A percentile compares a stretch with the other conserved stretches of the same genome.
These are phyloP conservation scores for Aporophyla lueneburgensis DNA, from an alignment of 2,888 invertebrate species.

Conservation along the genomic window DNA sequence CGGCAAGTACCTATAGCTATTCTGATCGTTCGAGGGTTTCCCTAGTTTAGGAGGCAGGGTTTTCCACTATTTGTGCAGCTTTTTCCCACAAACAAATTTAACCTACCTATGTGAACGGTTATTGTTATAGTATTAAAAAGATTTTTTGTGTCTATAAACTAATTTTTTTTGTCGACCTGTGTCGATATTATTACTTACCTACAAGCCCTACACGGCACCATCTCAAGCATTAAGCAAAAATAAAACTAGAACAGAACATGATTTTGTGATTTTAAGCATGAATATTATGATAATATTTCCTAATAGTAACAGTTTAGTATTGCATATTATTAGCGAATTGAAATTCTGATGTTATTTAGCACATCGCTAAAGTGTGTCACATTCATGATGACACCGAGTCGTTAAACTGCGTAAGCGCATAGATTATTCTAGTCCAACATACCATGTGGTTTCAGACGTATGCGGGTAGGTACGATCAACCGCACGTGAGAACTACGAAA, in stretches of 20 bases:
- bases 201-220: too few species aligned
- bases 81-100: too few species aligned
- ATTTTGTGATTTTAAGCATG: neutral
- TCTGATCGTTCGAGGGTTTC: too few species aligned
- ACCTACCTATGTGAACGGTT: too few species aligned
- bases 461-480: neutral
- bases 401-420: slow-evolving; percentile 35
- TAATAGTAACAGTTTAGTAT: neutral
- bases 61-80: too few species aligned
- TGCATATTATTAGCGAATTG: slow-evolving; percentile 16
- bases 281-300: slow-evolving; percentile 7
- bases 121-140: too few species aligned
- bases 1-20: too few species aligned
- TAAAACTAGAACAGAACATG: neutral
- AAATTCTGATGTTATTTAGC: slow-evolving; percentile 33
- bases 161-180: too few species aligned
- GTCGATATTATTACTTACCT: too few species aligned
- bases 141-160: too few species aligned
- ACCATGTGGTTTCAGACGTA: slow-evolving; percentile 7
- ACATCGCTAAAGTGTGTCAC: slow-evolving; percentile 48
- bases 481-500: neutral
- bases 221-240: neutral
- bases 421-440: slow-evolving; percentile 38
- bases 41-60: too few species aligned
- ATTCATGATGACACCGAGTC: slow-evolving; percentile 55